Evolutionary conservation across 2,113 vertebrate genomes (phyloP).

Genomic region (Macquaria ambigua): DNA sequence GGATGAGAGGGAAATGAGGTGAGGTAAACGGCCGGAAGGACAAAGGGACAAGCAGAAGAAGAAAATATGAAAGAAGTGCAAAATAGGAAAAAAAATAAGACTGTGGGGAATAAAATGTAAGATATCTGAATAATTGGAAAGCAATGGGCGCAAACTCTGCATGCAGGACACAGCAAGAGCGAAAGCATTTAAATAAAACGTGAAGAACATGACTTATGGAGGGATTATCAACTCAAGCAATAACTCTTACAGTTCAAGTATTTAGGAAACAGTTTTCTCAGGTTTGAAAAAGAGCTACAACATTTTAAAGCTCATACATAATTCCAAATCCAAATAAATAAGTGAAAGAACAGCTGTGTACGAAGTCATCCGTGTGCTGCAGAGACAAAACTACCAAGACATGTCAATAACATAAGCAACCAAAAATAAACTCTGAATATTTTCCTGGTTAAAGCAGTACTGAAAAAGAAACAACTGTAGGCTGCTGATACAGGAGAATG

Average conservation of each 20-base stretch:
- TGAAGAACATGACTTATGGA: slow-evolving; percentile 6
- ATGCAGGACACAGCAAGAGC: background rate
- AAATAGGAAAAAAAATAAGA: slow-evolving; percentile 1
- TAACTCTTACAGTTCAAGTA: background rate
- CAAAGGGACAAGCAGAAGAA: slow-evolving; percentile 40
- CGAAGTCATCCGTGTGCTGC: background rate
- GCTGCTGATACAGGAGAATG: background rate
- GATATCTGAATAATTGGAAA: slow-evolving; percentile 39
- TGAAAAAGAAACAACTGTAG: background rate
- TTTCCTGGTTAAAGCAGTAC: background rate
- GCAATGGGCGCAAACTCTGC: background rate
- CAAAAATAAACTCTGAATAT: background rate
- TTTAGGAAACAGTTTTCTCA: background rate
- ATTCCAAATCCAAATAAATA: background rate
- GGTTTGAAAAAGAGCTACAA: background rate
- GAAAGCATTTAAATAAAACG: slow-evolving; percentile 19
- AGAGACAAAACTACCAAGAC: background rate
- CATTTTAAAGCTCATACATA: background rate
- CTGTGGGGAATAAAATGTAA: background rate
- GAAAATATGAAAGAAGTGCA: slow-evolving; percentile 12
- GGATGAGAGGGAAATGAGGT: slow-evolving; percentile 52
- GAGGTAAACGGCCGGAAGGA: slow-evolving; percentile 50
- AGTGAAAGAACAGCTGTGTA: background rate
- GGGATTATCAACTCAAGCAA: background rate
- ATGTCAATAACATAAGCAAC: background rate